Conservation (phyloP, 2,888 invertebrate genomes). For the Acronicta aceris region DNA sequence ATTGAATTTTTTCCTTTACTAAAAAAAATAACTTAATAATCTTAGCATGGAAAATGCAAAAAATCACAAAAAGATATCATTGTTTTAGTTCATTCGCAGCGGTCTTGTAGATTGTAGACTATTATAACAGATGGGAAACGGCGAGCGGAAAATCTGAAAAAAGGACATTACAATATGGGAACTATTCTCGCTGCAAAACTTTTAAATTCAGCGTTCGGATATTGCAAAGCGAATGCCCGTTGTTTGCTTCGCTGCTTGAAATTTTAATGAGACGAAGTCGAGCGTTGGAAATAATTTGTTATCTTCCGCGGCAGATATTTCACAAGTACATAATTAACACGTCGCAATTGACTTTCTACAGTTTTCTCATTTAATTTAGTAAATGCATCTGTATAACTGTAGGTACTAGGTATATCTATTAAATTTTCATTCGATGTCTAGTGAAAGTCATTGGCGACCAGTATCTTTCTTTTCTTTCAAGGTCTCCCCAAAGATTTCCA, state of each 20-base stretch:
- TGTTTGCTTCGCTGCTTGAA: slow-evolving; percentile 70
- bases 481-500: too few relatives aligned
- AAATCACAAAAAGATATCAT: slow-evolving; percentile 10
- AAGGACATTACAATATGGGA: slow-evolving; percentile 55
- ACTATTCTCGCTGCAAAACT: slow-evolving; percentile 60
- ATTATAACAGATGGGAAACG: slow-evolving; percentile 47
- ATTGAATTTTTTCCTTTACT: too few relatives aligned
- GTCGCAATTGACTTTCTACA: slow-evolving; percentile 32
- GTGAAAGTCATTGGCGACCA: too few relatives aligned
- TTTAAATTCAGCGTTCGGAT: slow-evolving; percentile 68
- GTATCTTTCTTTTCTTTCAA: too few relatives aligned
- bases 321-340: slow-evolving; percentile 49
- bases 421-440: too few relatives aligned
- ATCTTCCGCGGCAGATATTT: slow-evolving; percentile 45
- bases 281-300: slow-evolving; percentile 50
- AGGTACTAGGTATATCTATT: too few relatives aligned
- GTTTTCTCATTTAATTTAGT: slow-evolving; percentile 33
- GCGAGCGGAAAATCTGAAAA: slow-evolving; percentile 45
- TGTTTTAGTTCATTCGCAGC: slow-evolving; percentile 9
- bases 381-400: background rate
- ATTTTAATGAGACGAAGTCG: slow-evolving; percentile 70
- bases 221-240: slow-evolving; percentile 61
- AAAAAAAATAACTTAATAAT: too few relatives aligned
- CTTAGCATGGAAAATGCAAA: too few relatives aligned
- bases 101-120: slow-evolving; percentile 12